Conservation (phyloP, 1,140 invertebrate species). For the Drosophila chauvacae region DNA sequence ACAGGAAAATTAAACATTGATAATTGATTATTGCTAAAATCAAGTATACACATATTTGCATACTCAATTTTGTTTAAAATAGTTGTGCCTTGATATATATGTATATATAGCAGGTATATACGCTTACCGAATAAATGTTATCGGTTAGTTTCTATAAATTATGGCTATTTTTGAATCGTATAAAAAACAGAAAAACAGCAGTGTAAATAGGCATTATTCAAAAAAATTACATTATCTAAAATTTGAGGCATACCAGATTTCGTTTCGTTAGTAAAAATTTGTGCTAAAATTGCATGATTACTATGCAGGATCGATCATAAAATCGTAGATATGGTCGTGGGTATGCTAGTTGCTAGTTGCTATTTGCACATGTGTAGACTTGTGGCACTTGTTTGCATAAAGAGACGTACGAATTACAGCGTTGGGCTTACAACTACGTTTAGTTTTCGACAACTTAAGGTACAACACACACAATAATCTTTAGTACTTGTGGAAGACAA, state of each 20-base stretch:
- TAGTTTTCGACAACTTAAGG: slow-evolving; percentile 7
- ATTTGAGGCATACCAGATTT: slow-evolving; percentile 37
- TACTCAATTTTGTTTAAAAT: slow-evolving; percentile 12
- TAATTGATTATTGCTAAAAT: slow-evolving; percentile 40
- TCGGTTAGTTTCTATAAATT: slow-evolving; percentile 33
- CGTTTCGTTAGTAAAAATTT: slow-evolving; percentile 48
- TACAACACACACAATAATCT: slow-evolving; percentile 28
- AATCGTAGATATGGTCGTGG: slow-evolving; percentile 38
- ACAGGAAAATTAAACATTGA: slow-evolving; percentile 46
- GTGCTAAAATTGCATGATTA: slow-evolving; percentile 26
- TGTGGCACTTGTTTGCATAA: slow-evolving; percentile 78
- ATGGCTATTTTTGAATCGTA: slow-evolving; percentile 52
- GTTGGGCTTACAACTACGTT: slow-evolving; percentile 13
- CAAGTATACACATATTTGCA: slow-evolving; percentile 17
- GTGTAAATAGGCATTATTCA: slow-evolving; percentile 43
- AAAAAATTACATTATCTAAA: slow-evolving; percentile 59
- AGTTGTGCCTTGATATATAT: slow-evolving; percentile 24
- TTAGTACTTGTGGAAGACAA: slow-evolving; percentile 73
- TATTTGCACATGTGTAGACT: slow-evolving; percentile 30
- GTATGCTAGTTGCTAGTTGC: slow-evolving; percentile 30
- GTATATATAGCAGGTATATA: slow-evolving; percentile 25
- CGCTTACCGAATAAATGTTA: slow-evolving; percentile 30
- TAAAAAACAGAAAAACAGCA: slow-evolving; percentile 12
- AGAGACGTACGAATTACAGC: slow-evolving; percentile 47
- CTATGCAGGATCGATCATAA: not conserved